Evolutionary conservation across 2,113 vertebrate species (phyloP), one percentile per base, ranked within the genome.

Genomic region (Setophaga petechia): DNA sequence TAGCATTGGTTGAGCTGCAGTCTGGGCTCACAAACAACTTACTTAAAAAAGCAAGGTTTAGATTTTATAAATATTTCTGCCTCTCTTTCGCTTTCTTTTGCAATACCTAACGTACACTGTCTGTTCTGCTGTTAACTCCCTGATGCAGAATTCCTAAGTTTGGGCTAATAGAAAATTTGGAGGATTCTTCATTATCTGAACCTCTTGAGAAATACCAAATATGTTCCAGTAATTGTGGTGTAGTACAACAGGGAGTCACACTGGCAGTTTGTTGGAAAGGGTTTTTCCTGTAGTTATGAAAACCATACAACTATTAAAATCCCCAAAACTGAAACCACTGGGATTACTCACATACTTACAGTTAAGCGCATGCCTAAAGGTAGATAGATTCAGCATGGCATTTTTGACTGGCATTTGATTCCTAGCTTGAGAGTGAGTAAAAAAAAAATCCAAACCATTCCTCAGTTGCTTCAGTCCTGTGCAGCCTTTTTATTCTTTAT

Each of bases 291-390:
- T 97, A 96, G 94, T 96, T 97, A 97, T 96, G 93, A 96, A 96
- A 96, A 96, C 95, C 94, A 92, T 97, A 96, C 96, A 96, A 96
- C 92, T 96, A 96, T 96, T 97, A 97, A 96, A 97, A 97, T 96
- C 96, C 96, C 93, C 96, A 93, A 95, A 96, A 94, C 95, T 54
- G 95, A 72, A 94, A 59, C 95, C 94, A 0, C 27, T 86, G 96
- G 94, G 95, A 95, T 92, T 97, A 41, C 92, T 95, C 96, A 93
- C 30, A 96, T 95, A 96, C 93, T 96, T 96, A 95, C 94, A 96
- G 94, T 97, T 96, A 93, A 97, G 94, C 93, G 92, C 93, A 96
- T 96, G 95, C 95, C 95, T 97, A 97, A 96, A 97, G 94, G 93
- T 96, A 96, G 94, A 93, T 96, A 87, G 35, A 84, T 89, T 94